A percentile compares a stretch with the other conserved stretches of the same genome.
These are phyloP conservation scores for Stictonetta naevosa DNA, from an alignment of 2,113 vertebrate genomes.

Conservation along the genomic window DNA sequence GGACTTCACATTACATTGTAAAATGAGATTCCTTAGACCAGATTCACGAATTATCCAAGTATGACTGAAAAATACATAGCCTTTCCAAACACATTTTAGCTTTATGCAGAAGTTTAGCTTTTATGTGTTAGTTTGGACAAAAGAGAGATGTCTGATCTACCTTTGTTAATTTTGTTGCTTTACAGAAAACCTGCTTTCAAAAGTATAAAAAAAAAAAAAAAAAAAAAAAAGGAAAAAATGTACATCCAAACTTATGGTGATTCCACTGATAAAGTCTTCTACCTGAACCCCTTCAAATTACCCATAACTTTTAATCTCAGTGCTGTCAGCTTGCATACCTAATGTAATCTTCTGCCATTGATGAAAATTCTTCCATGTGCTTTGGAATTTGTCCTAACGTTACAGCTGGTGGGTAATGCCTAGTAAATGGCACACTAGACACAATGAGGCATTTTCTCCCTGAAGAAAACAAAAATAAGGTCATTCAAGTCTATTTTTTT, in stretches of 20 bases:
- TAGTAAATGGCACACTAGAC: slow-evolving; percentile 14
- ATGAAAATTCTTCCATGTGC: neutral
- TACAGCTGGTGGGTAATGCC: slow-evolving; percentile 24
- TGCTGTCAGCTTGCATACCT: neutral
- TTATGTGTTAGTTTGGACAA: neutral
- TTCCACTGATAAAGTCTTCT: neutral
- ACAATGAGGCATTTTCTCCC: neutral
- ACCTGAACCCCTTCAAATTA: neutral
- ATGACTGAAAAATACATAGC: neutral
- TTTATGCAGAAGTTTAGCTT: neutral
- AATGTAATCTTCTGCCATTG: neutral
- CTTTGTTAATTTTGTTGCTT: neutral
- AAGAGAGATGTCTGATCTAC: neutral
- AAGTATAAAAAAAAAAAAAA: neutral
- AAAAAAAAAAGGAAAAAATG: neutral
- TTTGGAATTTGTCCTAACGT: slow-evolving; percentile 26
- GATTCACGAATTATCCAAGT: neutral
- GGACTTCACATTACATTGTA: neutral
- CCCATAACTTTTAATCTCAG: neutral
- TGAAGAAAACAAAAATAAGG: neutral
- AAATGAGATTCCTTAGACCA: neutral
- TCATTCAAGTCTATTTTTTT: neutral
- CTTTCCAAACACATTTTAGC: neutral
- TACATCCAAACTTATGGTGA: neutral
- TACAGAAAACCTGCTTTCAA: neutral